Base-by-base conservation (phyloP, 2,888 invertebrate genomes). In the Nesidiocoris tenuis region DNA sequence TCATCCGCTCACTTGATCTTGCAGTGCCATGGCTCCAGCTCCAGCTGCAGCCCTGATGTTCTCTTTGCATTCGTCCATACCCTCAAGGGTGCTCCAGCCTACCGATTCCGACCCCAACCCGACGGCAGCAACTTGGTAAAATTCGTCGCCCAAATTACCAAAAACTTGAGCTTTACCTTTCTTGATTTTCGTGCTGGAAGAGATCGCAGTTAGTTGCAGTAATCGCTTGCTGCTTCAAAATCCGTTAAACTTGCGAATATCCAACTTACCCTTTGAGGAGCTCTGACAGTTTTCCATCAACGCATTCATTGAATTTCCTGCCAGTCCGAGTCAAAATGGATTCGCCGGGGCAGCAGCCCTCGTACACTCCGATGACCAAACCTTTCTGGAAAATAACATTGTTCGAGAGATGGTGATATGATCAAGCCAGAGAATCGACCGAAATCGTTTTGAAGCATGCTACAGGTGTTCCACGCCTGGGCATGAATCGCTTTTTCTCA, bases 331-430 rank as follows among this genome's bases (percentile, higher is more conserved):
- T 85, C 77, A 88, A 83, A 77, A 86, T 84, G 2, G 67, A 72
- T 39, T 77, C 77, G 0, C 76, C 74, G 2, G 66, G 70, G 9
- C 75, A 74, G 54, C 86, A 84, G 9, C 82, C 82, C 79, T 86
- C 85, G 81, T 87, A 88, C n/a, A 87, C 85, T 0, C 88, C 87
- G 68, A 88, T 80, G 72, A 88, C 86, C 16, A 87, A 80, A 0
- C 87, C 87, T 83, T 86, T 86, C 78, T 78, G 61, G 19, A 59
- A 59, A 59, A 3, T 5, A 16, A 59, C n/a, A n/a, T n/a, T n/a
- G n/a, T n/a, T n/a, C n/a, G n/a, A n/a, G n/a, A n/a, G n/a, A n/a
- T n/a, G n/a, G n/a, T n/a, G n/a, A n/a, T n/a, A n/a, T n/a, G n/a
- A n/a, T n/a, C n/a, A n/a, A n/a, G n/a, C n/a, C n/a, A n/a, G n/a